phyloP scores from a whole-genome alignment of 2,888 invertebrate species.

The Hyppa rectilinea region DNA sequence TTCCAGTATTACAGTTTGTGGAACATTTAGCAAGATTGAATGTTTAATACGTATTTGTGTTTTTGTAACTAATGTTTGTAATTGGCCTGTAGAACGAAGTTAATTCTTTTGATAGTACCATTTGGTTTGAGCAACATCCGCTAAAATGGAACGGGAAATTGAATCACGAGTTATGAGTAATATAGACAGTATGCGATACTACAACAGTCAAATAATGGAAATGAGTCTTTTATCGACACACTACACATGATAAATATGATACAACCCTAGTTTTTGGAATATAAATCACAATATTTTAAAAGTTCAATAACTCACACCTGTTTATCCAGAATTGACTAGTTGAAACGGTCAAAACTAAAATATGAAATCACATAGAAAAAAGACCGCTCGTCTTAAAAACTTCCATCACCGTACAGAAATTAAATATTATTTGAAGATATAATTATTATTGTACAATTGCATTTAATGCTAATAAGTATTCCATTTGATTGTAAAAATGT shows the following conservation, averaged over 20 bases:
- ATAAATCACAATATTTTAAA: background rate
- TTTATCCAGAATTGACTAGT: background rate
- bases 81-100: slow-evolving; percentile 1
- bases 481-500: no score
- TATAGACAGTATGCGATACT: background rate
- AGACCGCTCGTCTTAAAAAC: no score
- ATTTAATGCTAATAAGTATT: no score
- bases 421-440: no score
- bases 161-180: slow-evolving; percentile 18
- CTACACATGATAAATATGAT: background rate
- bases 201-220: background rate
- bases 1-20: slow-evolving; percentile 46
- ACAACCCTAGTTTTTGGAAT: background rate
- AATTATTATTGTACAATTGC: no score
- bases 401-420: no score
- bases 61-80: slow-evolving; percentile 25
- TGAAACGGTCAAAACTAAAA: no score
- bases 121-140: slow-evolving; percentile 12
- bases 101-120: slow-evolving; percentile 7
- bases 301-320: background rate
- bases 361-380: no score
- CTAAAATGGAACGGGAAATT: slow-evolving; percentile 20
- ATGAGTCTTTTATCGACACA: background rate
- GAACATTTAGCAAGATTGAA: slow-evolving; percentile 48
- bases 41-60: slow-evolving; percentile 35